phyloP scores from a whole-genome alignment of 2,888 invertebrate genomes.

The Strigamia transsilvanica region DNA sequence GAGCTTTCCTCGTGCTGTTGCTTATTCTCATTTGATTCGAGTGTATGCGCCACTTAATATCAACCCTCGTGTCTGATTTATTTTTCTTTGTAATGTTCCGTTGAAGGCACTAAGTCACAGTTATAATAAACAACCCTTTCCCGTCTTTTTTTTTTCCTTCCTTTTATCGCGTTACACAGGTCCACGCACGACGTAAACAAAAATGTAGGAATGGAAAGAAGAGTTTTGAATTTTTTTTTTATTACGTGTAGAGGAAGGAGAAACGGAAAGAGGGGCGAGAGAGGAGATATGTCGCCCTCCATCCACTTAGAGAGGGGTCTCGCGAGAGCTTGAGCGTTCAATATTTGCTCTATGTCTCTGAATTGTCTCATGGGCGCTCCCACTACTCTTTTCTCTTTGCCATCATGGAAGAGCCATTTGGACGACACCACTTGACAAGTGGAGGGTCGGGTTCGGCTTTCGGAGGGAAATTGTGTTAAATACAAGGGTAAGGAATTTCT shows the following conservation, averaged over 20 bases:
- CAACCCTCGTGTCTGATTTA: constrained; percentile 26
- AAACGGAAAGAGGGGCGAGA: constrained; percentile 16
- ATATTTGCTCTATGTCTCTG: constrained; percentile 45
- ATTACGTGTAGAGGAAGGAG: not conserved
- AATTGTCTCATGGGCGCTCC: constrained; percentile 48
- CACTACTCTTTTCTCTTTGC: constrained; percentile 43
- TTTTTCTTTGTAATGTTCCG: not conserved
- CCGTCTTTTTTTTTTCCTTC: not conserved
- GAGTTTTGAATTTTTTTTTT: not conserved
- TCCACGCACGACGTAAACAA: not conserved
- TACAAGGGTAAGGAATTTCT: not conserved
- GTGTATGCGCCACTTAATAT: constrained; percentile 28
- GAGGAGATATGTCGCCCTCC: constrained; percentile 34
- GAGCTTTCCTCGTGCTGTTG: constrained; percentile 31
- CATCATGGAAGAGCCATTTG: constrained; percentile 36
- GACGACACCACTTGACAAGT: constrained; percentile 36
- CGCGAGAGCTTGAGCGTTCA: constrained; percentile 47
- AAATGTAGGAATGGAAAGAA: not conserved
- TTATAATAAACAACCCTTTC: constrained; percentile 5
- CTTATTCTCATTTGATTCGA: constrained; percentile 46
- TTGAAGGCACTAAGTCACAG: not conserved
- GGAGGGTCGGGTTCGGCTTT: not conserved
- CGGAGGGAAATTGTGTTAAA: constrained; percentile 7
- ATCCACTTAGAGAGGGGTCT: constrained; percentile 49
- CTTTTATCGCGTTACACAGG: too few species aligned